Evolutionary conservation across 2,888 invertebrate species (phyloP).

Genomic region (Drosophila flavopinicola): DNA sequence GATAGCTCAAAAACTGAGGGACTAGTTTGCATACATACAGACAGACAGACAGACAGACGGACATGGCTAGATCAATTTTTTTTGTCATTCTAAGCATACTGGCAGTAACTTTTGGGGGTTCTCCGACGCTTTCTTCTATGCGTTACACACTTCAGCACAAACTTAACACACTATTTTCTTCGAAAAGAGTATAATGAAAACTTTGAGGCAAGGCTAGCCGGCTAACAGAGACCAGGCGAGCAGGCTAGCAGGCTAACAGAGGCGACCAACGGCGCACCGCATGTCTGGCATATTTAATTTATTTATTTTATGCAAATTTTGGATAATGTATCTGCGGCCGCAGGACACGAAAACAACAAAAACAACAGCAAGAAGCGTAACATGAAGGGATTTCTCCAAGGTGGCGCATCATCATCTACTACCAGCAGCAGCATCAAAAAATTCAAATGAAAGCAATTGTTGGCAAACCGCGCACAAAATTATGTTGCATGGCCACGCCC

Average conservation of each 20-base stretch:
- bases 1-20: no score
- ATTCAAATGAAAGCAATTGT: slow-evolving; percentile 80
- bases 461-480: slow-evolving; percentile 80
- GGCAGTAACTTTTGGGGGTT: no score
- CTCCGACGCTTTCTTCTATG: no score
- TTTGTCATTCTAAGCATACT: no score
- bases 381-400: slow-evolving; percentile 71
- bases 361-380: slow-evolving; percentile 50
- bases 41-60: no score
- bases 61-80: no score
- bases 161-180: no score
- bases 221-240: slow-evolving; percentile 13
- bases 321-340: slow-evolving; percentile 82
- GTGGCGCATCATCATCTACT: slow-evolving; percentile 40
- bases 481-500: slow-evolving; percentile 67
- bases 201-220: slow-evolving; percentile 50
- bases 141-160: no score
- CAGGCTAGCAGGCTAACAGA: slow-evolving; percentile 59
- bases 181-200: no score
- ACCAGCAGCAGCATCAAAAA: slow-evolving; percentile 40
- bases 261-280: slow-evolving; percentile 78
- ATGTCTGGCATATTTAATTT: slow-evolving; percentile 82
- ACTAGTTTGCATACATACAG: no score
- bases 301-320: slow-evolving; percentile 84
- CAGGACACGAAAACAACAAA: slow-evolving; percentile 75